A percentile compares a stretch with the other conserved stretches of the same genome.
phyloP scores from a whole-genome alignment of 2,113 vertebrate species.

The Myocastor coypus region DNA sequence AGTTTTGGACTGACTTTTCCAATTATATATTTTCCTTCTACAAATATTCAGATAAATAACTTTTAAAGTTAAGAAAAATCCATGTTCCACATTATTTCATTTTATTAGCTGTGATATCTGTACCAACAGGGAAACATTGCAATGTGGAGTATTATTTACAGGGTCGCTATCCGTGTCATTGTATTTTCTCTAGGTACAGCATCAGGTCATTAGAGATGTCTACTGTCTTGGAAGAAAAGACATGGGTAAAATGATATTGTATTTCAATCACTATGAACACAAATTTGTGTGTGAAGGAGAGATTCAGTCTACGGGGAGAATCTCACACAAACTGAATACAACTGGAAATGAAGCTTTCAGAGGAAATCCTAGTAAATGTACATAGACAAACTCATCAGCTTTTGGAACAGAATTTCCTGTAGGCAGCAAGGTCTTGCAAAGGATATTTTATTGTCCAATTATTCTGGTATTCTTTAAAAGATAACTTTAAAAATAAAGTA shows the following conservation, averaged over 20 bases:
- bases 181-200: neutral
- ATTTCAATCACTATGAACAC: constrained; percentile 61
- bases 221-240: neutral
- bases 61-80: neutral
- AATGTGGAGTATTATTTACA: neutral
- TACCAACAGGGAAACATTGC: neutral
- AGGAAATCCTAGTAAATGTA: neutral
- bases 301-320: neutral
- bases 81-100: neutral
- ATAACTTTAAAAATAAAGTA: constrained; percentile 5
- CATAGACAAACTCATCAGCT: neutral
- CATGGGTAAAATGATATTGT: neutral
- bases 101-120: neutral
- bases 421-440: neutral
- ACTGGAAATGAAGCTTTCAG: constrained; percentile 26
- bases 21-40: neutral
- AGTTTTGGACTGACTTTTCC: neutral
- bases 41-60: neutral
- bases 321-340: neutral
- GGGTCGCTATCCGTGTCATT: neutral
- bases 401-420: constrained; percentile 19
- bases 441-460: neutral
- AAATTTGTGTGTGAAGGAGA: neutral
- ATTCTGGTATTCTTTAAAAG: constrained; percentile 12
- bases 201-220: neutral